phyloP scores from a whole-genome alignment of 2,113 vertebrate species.

The Pao palembangensis region DNA sequence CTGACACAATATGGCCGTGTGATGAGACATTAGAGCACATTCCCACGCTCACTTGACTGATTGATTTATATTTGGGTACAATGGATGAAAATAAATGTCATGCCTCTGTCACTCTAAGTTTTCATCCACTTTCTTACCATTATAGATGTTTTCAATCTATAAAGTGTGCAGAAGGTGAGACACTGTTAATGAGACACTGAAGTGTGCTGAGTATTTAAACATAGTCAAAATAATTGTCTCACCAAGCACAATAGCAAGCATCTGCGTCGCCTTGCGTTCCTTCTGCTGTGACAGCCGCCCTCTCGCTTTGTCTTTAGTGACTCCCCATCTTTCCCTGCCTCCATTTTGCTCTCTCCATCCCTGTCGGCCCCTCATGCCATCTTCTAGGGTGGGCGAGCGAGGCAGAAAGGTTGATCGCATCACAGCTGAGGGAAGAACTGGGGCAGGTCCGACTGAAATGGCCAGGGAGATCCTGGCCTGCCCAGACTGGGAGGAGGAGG shows the following conservation, averaged over 20 bases:
- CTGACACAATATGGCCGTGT: too few species aligned
- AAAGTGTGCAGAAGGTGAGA: too few species aligned
- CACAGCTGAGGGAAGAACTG: conserved; percentile 39
- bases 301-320: conserved; percentile 65
- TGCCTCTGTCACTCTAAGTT: too few species aligned
- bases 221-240: conserved; percentile 7
- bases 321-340: conserved; percentile 57
- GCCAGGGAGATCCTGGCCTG: conserved; percentile 63
- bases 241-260: conserved; percentile 79
- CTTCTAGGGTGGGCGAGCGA: conserved; percentile 56
- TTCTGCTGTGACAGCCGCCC: conserved; percentile 77
- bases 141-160: too few species aligned
- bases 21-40: too few species aligned
- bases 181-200: not conserved
- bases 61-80: too few species aligned
- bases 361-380: conserved; percentile 53
- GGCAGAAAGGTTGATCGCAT: conserved; percentile 52
- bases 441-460: conserved; percentile 61
- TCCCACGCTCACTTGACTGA: too few species aligned
- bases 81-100: too few species aligned
- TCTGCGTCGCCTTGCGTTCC: conserved; percentile 78
- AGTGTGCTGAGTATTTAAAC: not conserved
- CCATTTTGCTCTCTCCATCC: conserved; percentile 59
- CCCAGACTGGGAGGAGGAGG: conserved; percentile 35
- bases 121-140: too few species aligned